These are phyloP conservation scores for Glaucopsyche alexis DNA, from an alignment of 2,888 invertebrate genomes.

Conservation along the genomic window DNA sequence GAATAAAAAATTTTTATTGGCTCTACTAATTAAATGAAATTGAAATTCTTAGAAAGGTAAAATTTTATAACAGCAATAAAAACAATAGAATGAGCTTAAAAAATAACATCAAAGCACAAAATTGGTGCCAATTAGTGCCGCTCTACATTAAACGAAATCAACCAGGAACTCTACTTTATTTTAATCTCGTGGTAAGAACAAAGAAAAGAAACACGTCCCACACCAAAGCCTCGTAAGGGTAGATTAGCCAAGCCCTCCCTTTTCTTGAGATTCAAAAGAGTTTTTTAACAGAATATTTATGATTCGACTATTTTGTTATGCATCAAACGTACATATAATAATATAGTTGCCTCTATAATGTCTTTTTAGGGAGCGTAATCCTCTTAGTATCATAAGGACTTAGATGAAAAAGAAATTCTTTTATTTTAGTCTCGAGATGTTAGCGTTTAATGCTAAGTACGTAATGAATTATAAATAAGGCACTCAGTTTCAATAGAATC, in stretches of 20 bases:
- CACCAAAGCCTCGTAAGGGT: background rate
- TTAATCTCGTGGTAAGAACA: background rate
- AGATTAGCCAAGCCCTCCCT: background rate
- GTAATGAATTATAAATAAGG: conserved; percentile 28
- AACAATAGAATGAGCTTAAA: background rate
- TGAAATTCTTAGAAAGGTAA: too few species aligned
- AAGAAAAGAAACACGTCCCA: background rate
- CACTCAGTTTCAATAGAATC: conserved; percentile 23
- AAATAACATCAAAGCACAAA: background rate
- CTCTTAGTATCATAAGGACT: conserved; percentile 26
- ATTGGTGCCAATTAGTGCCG: background rate
- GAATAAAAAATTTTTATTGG: too few species aligned
- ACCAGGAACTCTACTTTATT: background rate
- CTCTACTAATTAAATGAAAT: too few species aligned
- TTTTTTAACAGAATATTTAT: background rate
- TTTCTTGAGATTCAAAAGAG: background rate
- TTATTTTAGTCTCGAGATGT: conserved; percentile 24
- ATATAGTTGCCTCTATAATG: background rate
- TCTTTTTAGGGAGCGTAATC: conserved; percentile 23
- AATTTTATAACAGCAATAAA: too few species aligned
- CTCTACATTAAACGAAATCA: background rate
- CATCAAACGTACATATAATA: background rate
- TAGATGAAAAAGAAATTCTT: conserved; percentile 17
- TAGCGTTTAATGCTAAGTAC: conserved; percentile 23
- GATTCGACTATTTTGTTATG: background rate